phyloP scores from a whole-genome alignment of 2,888 invertebrate species.

The Cylloceria caligata region DNA sequence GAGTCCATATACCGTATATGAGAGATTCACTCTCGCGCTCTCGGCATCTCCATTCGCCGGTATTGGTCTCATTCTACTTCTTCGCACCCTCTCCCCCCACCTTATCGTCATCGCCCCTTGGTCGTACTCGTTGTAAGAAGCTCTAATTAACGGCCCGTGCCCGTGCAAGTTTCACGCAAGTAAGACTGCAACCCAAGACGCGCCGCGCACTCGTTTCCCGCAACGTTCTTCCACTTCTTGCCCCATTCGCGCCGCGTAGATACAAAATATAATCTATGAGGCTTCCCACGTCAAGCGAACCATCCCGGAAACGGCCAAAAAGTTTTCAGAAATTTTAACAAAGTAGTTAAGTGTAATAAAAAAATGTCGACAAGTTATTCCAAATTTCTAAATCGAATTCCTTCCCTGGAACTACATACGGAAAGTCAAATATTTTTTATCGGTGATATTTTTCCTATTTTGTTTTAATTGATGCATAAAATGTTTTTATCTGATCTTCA shows the following conservation, averaged over 20 bases:
- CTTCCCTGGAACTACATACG: too few relatives aligned
- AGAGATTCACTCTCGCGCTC: constrained; percentile 14
- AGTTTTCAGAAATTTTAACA: too few relatives aligned
- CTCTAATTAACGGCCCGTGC: constrained; percentile 74
- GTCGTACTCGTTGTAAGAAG: constrained; percentile 69
- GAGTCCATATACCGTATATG: constrained; percentile 23
- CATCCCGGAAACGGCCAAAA: too few relatives aligned
- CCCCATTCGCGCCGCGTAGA: constrained; percentile 27
- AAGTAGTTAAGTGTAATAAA: too few relatives aligned
- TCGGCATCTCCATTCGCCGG: background rate
- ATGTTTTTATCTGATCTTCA: too few relatives aligned
- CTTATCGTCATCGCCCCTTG: constrained; percentile 16
- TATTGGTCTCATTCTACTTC: constrained; percentile 15
- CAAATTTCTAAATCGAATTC: too few relatives aligned
- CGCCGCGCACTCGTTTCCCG: constrained; percentile 26
- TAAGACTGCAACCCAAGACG: constrained; percentile 34
- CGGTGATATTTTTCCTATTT: too few relatives aligned
- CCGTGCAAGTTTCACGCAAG: constrained; percentile 49
- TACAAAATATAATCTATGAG: background rate
- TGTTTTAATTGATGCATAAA: too few relatives aligned
- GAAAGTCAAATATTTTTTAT: too few relatives aligned
- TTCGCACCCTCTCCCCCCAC: background rate
- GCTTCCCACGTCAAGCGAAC: background rate
- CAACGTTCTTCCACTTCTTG: constrained; percentile 38
- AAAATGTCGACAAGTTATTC: too few relatives aligned